A percentile compares a stretch with the other conserved stretches of the same genome.
Evolutionary conservation across 2,797 vertebrate genomes (phyloP).

Genomic region (Smutsia temminckii): DNA sequence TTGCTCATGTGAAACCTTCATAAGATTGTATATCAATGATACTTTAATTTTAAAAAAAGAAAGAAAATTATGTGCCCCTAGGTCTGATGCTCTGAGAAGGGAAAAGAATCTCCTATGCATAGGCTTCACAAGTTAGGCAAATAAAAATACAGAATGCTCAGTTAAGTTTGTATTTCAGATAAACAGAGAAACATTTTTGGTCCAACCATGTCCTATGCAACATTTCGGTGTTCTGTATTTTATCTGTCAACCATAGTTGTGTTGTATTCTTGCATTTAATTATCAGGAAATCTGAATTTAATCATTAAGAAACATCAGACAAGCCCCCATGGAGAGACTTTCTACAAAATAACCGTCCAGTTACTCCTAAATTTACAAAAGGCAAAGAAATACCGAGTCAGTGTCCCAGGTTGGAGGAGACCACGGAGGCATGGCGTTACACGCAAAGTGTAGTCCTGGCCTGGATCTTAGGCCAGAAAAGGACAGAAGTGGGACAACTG

Average conservation of each 20-base stretch:
- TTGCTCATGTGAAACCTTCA: no score
- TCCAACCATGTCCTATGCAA: neutral
- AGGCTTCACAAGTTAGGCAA: neutral
- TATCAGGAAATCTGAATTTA: neutral
- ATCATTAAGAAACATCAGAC: neutral
- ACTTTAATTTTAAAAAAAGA: no score
- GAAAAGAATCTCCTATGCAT: neutral
- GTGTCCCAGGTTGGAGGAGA: no score
- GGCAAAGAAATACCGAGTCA: neutral
- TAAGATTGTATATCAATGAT: no score
- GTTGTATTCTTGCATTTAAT: neutral
- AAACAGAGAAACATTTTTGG: neutral
- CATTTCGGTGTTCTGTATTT: neutral
- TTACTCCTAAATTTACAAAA: neutral
- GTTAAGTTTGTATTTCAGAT: neutral
- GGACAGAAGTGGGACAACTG: rapidly evolving
- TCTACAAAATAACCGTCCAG: neutral
- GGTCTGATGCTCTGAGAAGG: neutral
- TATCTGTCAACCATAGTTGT: neutral
- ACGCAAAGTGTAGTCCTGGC: no score
- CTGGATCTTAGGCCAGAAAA: neutral
- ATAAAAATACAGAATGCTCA: neutral
- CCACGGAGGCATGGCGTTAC: rapidly evolving
- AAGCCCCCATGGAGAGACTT: no score
- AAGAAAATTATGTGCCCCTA: neutral